These are phyloP conservation scores for Tipula confusa DNA, from an alignment of 2,888 invertebrate species.

Conservation along the genomic window DNA sequence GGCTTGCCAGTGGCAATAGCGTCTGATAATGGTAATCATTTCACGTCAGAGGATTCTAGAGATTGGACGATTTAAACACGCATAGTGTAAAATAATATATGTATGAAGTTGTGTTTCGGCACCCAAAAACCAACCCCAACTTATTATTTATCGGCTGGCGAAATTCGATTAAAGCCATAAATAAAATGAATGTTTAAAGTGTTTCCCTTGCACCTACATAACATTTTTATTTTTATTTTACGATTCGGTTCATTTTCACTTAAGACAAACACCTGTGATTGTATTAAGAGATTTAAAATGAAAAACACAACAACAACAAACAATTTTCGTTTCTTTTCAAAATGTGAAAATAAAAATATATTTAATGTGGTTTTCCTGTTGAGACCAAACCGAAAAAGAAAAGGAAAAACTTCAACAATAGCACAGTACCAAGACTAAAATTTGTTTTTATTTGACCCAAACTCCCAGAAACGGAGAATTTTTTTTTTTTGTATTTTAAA, in stretches of 20 bases:
- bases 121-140: no score
- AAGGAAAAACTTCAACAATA: background rate
- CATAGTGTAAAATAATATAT: no score
- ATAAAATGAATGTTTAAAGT: background rate
- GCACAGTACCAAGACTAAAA: background rate
- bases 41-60: no score
- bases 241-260: background rate
- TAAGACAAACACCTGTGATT: constrained; percentile 20
- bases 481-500: no score
- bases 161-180: background rate
- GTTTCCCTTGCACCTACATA: background rate
- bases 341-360: background rate
- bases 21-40: no score
- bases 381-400: background rate
- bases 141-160: background rate
- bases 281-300: background rate
- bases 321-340: background rate
- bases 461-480: background rate
- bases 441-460: constrained; percentile 6
- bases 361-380: constrained; percentile 25
- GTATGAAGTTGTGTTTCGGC: no score
- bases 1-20: no score
- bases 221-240: background rate
- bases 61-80: no score
- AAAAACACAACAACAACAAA: no score